Conservation (phyloP, 2,113 vertebrate species). For the Oreochromis aureus region DNA sequence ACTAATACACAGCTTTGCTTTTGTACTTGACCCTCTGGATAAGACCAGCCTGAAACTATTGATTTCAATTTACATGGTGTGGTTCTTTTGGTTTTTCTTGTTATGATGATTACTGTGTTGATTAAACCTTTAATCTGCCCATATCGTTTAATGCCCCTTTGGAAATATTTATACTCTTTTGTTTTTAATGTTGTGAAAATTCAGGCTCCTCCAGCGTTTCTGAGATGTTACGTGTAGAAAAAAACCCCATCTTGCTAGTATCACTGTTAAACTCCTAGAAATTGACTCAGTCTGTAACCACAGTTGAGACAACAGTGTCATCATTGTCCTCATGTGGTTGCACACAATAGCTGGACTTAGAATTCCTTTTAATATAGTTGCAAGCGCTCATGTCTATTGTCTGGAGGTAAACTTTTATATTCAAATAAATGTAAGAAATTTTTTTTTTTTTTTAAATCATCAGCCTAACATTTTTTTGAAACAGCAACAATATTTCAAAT, state of each 20-base stretch:
- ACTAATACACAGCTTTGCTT: background rate
- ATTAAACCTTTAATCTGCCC: background rate
- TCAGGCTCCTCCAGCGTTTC: background rate
- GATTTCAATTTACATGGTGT: background rate
- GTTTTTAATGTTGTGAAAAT: background rate
- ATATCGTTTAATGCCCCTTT: background rate
- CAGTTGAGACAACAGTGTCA: slow-evolving; percentile 2
- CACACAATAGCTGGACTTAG: background rate
- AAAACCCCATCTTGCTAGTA: background rate
- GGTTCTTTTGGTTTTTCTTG: background rate
- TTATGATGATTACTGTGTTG: background rate
- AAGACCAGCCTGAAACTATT: background rate
- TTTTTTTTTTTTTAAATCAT: accelerated
- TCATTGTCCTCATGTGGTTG: background rate
- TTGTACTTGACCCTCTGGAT: background rate
- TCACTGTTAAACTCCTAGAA: background rate
- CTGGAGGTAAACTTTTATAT: background rate
- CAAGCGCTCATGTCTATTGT: background rate
- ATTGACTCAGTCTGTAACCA: background rate
- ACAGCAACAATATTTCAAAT: background rate
- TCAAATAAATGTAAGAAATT: background rate
- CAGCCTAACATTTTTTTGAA: background rate
- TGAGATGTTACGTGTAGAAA: background rate
- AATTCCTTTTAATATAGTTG: background rate
- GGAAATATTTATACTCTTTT: background rate